Evolutionary conservation across 2,797 vertebrate genomes (phyloP).

Genomic region (Adrianichthys oophorus): DNA sequence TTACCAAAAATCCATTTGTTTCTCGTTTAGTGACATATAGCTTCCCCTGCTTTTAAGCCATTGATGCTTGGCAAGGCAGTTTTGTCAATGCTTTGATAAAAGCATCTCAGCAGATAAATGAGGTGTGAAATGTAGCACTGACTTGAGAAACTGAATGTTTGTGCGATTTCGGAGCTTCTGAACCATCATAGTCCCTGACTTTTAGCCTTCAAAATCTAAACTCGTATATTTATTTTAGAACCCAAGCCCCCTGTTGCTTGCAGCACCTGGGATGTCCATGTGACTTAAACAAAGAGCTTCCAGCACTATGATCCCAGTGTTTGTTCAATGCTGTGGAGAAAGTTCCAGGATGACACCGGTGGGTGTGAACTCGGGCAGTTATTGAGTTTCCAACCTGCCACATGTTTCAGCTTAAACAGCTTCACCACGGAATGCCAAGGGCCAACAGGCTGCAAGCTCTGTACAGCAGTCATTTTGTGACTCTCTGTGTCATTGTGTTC

Average conservation of each 20-base stretch:
- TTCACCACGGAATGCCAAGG: conserved; percentile 44
- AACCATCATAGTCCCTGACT: background rate
- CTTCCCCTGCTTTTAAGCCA: conserved; percentile 9
- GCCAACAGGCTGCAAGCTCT: conserved; percentile 18
- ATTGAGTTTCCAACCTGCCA: conserved; percentile 56
- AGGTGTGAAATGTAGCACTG: background rate
- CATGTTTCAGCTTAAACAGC: conserved; percentile 14
- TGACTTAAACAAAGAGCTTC: conserved; percentile 33
- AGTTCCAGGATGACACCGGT: conserved; percentile 26
- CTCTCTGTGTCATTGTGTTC: conserved; percentile 27
- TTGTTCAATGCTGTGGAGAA: conserved; percentile 47
- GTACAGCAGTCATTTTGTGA: conserved; percentile 13
- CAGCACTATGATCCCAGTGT: conserved; percentile 39
- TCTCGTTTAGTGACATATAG: background rate
- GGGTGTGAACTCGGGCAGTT: conserved; percentile 40
- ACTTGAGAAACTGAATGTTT: background rate
- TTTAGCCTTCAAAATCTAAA: conserved; percentile 8
- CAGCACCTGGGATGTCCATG: conserved; percentile 35
- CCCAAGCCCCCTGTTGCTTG: conserved; percentile 22
- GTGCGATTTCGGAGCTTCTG: too few species aligned
- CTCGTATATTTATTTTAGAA: conserved; percentile 15
- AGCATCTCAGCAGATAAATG: background rate
- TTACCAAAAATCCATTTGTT: conserved; percentile 6
- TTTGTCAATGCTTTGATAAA: conserved; percentile 22
- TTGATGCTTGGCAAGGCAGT: conserved; percentile 6